Percentiles rank a stretch among this genome's conserved stretches.
Evolutionary conservation across 2,113 vertebrate genomes (phyloP).

Genomic region (Girardinichthys multiradiatus): DNA sequence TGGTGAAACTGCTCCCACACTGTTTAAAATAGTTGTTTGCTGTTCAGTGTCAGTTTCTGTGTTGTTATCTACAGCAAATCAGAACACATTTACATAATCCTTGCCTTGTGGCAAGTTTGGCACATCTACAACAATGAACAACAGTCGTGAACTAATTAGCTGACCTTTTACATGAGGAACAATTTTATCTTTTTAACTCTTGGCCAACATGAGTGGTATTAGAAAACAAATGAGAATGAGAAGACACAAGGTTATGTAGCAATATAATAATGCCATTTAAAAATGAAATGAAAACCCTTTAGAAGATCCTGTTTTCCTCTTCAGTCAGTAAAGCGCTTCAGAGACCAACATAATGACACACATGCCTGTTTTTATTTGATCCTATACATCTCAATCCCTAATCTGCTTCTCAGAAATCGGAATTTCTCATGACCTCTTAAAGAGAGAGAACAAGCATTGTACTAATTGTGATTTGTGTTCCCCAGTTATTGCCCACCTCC

Average conservation of each 20-base stretch:
- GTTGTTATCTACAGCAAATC: neutral
- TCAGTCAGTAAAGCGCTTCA: neutral
- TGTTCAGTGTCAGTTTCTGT: neutral
- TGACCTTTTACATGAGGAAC: neutral
- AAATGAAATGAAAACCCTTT: neutral
- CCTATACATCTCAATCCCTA: slow-evolving; percentile 27
- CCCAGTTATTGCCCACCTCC: slow-evolving; percentile 48
- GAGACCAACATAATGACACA: neutral
- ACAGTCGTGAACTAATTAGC: neutral
- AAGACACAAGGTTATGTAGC: neutral
- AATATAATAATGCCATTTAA: neutral
- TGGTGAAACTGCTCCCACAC: neutral
- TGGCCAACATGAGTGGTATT: neutral
- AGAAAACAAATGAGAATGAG: neutral
- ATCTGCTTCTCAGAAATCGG: slow-evolving; percentile 28
- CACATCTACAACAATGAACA: neutral
- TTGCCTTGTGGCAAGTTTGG: neutral
- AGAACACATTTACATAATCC: neutral
- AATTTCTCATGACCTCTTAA: slow-evolving; percentile 39
- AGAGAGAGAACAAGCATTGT: slow-evolving; percentile 45
- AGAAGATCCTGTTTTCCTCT: neutral
- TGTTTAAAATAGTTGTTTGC: neutral
- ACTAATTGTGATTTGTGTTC: slow-evolving; percentile 71
- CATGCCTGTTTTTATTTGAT: neutral
- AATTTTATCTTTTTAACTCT: neutral